Percentiles rank a stretch among this genome's conserved stretches.
Conservation (phyloP, 2,888 invertebrate species). For the Byasa hedistus region DNA sequence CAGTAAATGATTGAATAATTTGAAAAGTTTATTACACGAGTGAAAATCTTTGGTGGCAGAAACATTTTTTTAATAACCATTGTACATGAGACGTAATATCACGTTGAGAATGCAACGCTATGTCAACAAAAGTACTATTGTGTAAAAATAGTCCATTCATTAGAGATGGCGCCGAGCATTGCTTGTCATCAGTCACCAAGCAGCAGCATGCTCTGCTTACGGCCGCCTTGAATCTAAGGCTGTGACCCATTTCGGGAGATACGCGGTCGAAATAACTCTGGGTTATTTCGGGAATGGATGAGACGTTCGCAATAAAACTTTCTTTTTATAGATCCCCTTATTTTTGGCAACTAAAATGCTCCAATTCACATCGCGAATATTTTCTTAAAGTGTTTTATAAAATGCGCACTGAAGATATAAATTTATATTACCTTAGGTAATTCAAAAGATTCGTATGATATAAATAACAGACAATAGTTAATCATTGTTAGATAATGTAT, state of each 20-base stretch:
- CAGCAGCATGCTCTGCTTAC: constrained; percentile 1
- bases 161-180: constrained; percentile 2
- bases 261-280: constrained; percentile 30
- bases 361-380: neutral
- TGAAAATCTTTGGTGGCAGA: too few relatives aligned
- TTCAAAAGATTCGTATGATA: too few relatives aligned
- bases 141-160: constrained; percentile 10
- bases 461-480: too few relatives aligned
- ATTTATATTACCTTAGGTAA: too few relatives aligned
- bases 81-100: neutral
- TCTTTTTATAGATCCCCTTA: constrained; percentile 14
- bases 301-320: constrained; percentile 15
- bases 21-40: too few relatives aligned
- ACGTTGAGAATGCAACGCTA: neutral
- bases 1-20: too few relatives aligned
- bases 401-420: too few relatives aligned
- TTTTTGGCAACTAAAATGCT: constrained; percentile 3
- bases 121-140: neutral
- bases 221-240: constrained; percentile 41
- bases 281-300: constrained; percentile 19
- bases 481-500: too few relatives aligned
- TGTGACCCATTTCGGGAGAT: constrained; percentile 44
- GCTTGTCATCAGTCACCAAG: constrained; percentile 11
- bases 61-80: too few relatives aligned
- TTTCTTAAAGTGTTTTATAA: too few relatives aligned